These are phyloP conservation scores for Himalopsyche kuldschensis DNA, from an alignment of 2,888 invertebrate species.

Conservation along the genomic window DNA sequence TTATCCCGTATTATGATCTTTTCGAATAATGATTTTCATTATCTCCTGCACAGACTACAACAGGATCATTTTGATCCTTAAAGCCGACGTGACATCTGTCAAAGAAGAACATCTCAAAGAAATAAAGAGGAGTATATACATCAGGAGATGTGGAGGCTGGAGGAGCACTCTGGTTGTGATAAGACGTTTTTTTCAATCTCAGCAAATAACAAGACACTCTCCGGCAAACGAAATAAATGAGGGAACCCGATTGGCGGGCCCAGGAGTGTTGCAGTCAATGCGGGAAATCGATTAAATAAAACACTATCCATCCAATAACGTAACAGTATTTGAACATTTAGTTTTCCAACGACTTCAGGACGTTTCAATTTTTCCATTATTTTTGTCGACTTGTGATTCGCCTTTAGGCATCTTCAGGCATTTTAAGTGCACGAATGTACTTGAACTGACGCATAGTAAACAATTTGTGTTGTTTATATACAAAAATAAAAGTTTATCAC, in stretches of 20 bases:
- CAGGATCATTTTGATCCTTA: not conserved
- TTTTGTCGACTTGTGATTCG: too few species aligned
- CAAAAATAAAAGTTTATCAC: too few species aligned
- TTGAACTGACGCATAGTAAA: too few species aligned
- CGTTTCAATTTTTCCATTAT: too few species aligned
- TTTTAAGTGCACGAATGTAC: too few species aligned
- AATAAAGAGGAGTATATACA: not conserved
- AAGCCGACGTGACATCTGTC: not conserved
- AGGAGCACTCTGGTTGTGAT: constrained; percentile 16
- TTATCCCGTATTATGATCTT: not conserved
- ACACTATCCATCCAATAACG: too few species aligned
- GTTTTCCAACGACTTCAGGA: too few species aligned
- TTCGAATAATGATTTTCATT: not conserved
- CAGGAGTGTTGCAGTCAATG: not conserved
- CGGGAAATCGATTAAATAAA: not conserved
- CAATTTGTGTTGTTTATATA: too few species aligned
- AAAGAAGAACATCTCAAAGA: not conserved
- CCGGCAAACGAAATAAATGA: not conserved
- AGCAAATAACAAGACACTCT: constrained; percentile 9
- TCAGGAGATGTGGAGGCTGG: not conserved
- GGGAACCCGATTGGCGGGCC: not conserved
- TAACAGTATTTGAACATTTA: too few species aligned
- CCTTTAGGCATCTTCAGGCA: too few species aligned
- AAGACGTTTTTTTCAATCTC: constrained; percentile 37
- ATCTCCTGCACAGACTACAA: not conserved